phyloP scores from a whole-genome alignment of 1,140 invertebrate genomes.

The Zaprionus davidi region DNA sequence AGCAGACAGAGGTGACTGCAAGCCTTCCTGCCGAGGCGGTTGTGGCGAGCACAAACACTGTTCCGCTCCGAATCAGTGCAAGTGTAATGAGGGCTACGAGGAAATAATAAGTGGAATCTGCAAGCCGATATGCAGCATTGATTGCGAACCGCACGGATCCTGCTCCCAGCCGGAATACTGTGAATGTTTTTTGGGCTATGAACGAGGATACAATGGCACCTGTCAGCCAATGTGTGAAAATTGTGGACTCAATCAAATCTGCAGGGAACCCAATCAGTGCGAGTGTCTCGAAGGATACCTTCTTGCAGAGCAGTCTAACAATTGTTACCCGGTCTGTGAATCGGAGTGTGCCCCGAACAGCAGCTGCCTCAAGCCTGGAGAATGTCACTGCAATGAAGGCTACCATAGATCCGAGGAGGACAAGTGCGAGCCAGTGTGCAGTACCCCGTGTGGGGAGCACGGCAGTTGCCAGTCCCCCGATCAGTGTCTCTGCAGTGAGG shows the following conservation, averaged over 20 bases:
- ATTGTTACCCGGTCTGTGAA: slow-evolving; percentile 60
- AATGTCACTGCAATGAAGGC: slow-evolving; percentile 79
- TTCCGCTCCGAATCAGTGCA: slow-evolving; percentile 26
- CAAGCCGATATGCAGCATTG: slow-evolving; percentile 19
- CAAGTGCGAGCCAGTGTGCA: slow-evolving; percentile 85
- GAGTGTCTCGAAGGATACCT: slow-evolving; percentile 86
- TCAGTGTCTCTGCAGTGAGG: slow-evolving; percentile 39
- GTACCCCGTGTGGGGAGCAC: slow-evolving; percentile 42
- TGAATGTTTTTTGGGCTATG: slow-evolving; percentile 68
- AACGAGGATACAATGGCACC: background rate
- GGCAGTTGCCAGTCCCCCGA: slow-evolving; percentile 36
- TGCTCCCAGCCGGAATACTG: slow-evolving; percentile 60
- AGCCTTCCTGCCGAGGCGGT: slow-evolving; percentile 70
- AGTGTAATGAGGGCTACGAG: slow-evolving; percentile 44
- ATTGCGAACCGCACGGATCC: slow-evolving; percentile 53
- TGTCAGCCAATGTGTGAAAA: slow-evolving; percentile 85
- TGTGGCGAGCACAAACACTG: slow-evolving; percentile 38
- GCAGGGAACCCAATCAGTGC: slow-evolving; percentile 86
- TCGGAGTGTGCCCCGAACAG: slow-evolving; percentile 43
- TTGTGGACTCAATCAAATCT: slow-evolving; percentile 85
- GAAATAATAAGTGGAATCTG: slow-evolving; percentile 46
- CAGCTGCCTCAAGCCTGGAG: slow-evolving; percentile 39
- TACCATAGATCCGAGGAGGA: slow-evolving; percentile 43
- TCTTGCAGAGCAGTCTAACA: slow-evolving; percentile 46
- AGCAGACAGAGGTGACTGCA: slow-evolving; percentile 78